Evolutionary conservation across 2,113 vertebrate species (phyloP).

Genomic region (Upupa epops): DNA sequence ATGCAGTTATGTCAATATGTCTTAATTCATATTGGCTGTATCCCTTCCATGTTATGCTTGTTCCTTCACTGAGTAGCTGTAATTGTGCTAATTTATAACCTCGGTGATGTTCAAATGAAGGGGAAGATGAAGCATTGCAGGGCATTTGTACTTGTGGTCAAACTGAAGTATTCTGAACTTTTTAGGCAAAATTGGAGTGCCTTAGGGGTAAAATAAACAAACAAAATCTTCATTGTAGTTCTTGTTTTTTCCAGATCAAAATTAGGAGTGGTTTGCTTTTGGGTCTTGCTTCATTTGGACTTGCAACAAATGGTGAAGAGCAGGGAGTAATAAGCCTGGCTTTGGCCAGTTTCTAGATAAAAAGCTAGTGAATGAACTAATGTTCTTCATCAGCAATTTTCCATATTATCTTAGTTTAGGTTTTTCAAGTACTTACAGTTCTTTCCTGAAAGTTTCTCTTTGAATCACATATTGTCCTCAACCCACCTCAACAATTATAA

Average conservation of each 20-base stretch:
- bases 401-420: neutral
- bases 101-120: neutral
- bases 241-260: neutral
- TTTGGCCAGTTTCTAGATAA: slow-evolving; percentile 10
- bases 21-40: neutral
- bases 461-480: neutral
- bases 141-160: slow-evolving; percentile 4
- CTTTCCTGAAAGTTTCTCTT: neutral
- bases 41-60: neutral
- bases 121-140: neutral
- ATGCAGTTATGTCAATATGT: neutral
- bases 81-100: neutral
- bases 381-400: neutral
- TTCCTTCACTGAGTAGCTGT: neutral
- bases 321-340: neutral
- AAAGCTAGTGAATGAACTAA: neutral
- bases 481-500: neutral
- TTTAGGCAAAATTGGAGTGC: neutral
- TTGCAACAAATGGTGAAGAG: neutral
- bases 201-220: neutral
- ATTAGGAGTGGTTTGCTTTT: neutral
- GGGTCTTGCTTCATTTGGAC: neutral
- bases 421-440: neutral
- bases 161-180: neutral
- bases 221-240: neutral